These are phyloP conservation scores for Carettochelys insculpta DNA, from an alignment of 2,113 vertebrate species.

Conservation along the genomic window DNA sequence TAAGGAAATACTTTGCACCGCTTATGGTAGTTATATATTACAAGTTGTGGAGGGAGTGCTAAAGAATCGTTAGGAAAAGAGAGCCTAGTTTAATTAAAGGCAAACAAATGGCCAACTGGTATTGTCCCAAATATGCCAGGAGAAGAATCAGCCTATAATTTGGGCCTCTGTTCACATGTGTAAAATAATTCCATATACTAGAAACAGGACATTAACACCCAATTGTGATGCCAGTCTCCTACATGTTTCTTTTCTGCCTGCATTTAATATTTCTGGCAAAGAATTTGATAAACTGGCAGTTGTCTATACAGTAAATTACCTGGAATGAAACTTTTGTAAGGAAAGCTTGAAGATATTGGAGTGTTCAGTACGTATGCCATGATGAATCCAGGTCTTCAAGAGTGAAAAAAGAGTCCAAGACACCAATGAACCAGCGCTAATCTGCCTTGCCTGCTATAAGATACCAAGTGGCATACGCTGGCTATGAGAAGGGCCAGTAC, in stretches of 20 bases:
- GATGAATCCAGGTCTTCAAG: not conserved
- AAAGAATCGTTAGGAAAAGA: not conserved
- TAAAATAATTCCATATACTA: not conserved
- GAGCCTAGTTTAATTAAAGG: not conserved
- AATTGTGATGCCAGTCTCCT: not conserved
- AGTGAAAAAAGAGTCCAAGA: not conserved
- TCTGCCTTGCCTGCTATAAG: not conserved
- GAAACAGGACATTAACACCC: not conserved
- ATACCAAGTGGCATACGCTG: not conserved
- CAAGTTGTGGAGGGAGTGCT: not conserved
- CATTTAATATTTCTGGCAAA: not conserved
- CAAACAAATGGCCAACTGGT: not conserved
- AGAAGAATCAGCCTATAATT: not conserved
- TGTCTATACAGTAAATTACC: not conserved
- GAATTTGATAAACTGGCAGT: not conserved
- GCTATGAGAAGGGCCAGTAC: not conserved
- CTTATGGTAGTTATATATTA: not conserved
- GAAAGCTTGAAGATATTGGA: not conserved
- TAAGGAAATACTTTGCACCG: not conserved
- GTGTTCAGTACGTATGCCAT: not conserved
- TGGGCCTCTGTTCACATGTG: not conserved
- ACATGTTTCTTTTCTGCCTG: not conserved
- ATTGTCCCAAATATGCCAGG: not conserved
- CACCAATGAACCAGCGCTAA: not conserved
- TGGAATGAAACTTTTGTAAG: not conserved